Conservation (phyloP, 2,113 vertebrate species). For the Pseudopodoces humilis region DNA sequence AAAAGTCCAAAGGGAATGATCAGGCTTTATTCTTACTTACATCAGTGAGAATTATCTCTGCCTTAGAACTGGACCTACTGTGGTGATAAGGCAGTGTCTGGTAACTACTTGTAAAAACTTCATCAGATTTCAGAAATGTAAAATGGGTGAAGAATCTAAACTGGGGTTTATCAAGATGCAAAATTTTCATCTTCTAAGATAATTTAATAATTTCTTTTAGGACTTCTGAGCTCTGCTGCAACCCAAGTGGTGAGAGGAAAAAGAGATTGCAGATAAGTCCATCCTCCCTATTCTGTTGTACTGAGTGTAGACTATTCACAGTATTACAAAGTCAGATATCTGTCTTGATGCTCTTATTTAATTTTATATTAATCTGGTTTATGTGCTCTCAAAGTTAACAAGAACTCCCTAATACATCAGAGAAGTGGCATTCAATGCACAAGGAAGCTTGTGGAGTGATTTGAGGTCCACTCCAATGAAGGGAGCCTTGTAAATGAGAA, state of each 20-base stretch:
- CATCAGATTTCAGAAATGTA: neutral
- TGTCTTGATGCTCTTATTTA: neutral
- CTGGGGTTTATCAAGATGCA: neutral
- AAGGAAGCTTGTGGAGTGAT: neutral
- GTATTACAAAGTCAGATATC: neutral
- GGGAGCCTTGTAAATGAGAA: neutral
- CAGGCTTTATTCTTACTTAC: neutral
- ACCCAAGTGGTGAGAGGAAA: neutral
- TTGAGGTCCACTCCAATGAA: neutral
- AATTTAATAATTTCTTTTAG: neutral
- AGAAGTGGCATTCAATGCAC: neutral
- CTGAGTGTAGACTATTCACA: neutral
- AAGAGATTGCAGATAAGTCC: neutral
- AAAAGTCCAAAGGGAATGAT: neutral
- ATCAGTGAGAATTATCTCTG: neutral
- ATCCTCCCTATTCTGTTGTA: neutral
- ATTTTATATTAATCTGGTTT: neutral
- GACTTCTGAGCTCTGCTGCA: neutral
- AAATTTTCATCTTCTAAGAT: neutral
- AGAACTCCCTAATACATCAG: neutral
- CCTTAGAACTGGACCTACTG: neutral
- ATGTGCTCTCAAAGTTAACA: neutral
- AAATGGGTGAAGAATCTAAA: neutral
- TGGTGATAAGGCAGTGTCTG: neutral
- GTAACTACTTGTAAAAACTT: neutral